These are phyloP conservation scores for Ibycter americanus DNA, from an alignment of 2,797 vertebrate species.

Conservation along the genomic window DNA sequence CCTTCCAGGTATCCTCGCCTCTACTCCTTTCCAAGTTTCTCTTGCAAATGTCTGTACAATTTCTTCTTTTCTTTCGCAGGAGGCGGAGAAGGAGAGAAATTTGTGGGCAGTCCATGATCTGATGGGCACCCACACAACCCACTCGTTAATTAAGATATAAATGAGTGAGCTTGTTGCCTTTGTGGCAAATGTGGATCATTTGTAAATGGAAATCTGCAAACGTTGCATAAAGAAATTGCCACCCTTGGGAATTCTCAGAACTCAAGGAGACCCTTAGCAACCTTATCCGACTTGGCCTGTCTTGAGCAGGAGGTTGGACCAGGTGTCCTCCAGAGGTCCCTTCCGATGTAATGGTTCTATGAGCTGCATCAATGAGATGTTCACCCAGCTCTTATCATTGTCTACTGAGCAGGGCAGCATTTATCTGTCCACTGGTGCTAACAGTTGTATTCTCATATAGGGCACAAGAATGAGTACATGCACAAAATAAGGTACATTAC, in stretches of 20 bases:
- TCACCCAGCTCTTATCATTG: neutral
- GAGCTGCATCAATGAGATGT: rapidly evolving
- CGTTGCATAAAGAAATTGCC: neutral
- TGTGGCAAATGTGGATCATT: neutral
- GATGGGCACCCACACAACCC: neutral
- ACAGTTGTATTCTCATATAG: neutral
- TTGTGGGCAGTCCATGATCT: neutral
- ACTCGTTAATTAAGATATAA: neutral
- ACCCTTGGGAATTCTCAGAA: neutral
- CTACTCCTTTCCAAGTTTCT: neutral
- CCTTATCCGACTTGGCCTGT: neutral
- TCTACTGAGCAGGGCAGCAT: neutral
- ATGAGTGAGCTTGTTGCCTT: neutral
- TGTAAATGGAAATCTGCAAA: neutral
- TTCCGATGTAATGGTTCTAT: neutral
- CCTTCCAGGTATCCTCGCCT: neutral
- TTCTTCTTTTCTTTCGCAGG: neutral
- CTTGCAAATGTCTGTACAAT: neutral
- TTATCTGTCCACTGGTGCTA: conserved; percentile 37
- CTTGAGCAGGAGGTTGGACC: neutral
- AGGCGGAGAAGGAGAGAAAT: neutral
- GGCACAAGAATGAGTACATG: conserved; percentile 4
- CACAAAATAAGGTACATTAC: neutral
- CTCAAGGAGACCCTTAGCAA: neutral
- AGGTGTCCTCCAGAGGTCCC: neutral